Evolutionary conservation across 2,888 invertebrate species (phyloP), one percentile per base, ranked within the genome.

Genomic region (Chorisops tibialis): DNA sequence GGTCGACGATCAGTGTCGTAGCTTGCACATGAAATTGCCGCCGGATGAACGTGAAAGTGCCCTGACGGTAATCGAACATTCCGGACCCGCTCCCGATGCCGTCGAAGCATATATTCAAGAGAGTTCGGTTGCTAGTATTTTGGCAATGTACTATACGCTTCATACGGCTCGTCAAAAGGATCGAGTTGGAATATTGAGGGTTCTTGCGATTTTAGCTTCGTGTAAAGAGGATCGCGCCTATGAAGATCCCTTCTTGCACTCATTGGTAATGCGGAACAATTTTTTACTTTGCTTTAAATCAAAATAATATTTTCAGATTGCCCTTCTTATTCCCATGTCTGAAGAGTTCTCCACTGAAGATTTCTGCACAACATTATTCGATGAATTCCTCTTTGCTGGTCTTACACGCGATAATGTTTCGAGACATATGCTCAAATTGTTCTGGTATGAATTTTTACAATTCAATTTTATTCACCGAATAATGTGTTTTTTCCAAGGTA

Each of bases 301-400:
- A 19, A 51, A 56, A 21, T 59, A 49, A 19, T 14, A 14, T 11
- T 16, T 52, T 56, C 38, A 76, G 74, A 78, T 79, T 63, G 89
- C 92, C 1, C 78, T 91, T 48, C 81, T 97, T 6, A 89, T 95
- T 68, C 89, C 91, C 64, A 87, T 96, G 82, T 86, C 88, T 3
- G 96, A 97, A 68, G 96, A 96, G 77, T 96, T 97, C 73, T 83
- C 90, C 67, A 89, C 91, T 0, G 94, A 96, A 79, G 95, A 96
- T 69, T 96, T 96, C 74, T 96, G 95, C 77, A 94, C 94, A 2
- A 92, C 93, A 1, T 85, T 97, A 45, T 96, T 97, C 79, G 96
- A 96, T 77, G 95, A 96, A 75, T 96, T 96, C 76, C 90, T 97
- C 72, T 89, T 95, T 77, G 93, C 94, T 61, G 92, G 92, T 0